Evolutionary conservation across 2,888 invertebrate genomes (phyloP).

Genomic region (Balanococcus diminutus): DNA sequence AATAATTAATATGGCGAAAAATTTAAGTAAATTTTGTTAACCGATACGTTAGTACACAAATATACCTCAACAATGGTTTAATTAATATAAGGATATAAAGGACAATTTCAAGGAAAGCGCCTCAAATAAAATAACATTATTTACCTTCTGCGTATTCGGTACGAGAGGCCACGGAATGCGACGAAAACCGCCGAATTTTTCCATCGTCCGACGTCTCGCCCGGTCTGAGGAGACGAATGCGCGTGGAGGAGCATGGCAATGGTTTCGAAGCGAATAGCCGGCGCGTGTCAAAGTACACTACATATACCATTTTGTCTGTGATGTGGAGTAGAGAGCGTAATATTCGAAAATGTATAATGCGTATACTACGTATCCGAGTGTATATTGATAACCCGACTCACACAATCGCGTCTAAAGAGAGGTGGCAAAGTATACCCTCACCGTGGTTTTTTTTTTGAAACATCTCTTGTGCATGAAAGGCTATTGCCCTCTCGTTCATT

Average conservation of each 20-base stretch:
- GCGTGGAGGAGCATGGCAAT: constrained; percentile 53
- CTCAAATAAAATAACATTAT: constrained; percentile 50
- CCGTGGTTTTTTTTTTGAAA: constrained; percentile 13
- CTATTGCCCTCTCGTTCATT: constrained; percentile 29
- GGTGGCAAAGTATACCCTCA: constrained; percentile 33
- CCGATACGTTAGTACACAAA: not conserved
- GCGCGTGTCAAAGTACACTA: constrained; percentile 54
- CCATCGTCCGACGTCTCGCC: not conserved
- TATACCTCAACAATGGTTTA: constrained; percentile 55
- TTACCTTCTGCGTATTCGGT: constrained; percentile 38
- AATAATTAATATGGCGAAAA: constrained; percentile 3
- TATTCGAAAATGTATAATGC: not conserved
- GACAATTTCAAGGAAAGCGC: constrained; percentile 51
- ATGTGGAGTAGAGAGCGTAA: not conserved
- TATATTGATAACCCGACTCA: constrained; percentile 42
- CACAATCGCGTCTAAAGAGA: constrained; percentile 36
- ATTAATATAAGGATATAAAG: constrained; percentile 50
- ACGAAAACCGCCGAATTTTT: constrained; percentile 39
- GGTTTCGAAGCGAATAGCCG: constrained; percentile 48
- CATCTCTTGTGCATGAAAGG: constrained; percentile 20
- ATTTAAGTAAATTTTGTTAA: not conserved
- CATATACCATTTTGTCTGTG: constrained; percentile 45
- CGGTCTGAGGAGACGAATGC: not conserved
- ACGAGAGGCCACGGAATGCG: constrained; percentile 24
- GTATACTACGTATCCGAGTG: not conserved